phyloP scores from a whole-genome alignment of 2,888 invertebrate species.

The Trissoscelio sp. region DNA sequence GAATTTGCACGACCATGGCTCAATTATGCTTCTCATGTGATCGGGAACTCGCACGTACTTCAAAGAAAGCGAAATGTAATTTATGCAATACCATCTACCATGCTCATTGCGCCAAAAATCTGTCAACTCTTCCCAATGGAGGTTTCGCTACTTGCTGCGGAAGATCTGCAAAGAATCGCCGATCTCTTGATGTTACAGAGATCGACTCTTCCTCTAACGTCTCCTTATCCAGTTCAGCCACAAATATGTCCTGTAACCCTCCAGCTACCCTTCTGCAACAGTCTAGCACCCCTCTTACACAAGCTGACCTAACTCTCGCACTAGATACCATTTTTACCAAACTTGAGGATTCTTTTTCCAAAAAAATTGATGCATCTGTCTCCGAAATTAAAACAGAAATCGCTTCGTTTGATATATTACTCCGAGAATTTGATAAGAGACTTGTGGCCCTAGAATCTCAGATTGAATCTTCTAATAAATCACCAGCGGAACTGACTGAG shows the following conservation, averaged over 20 bases:
- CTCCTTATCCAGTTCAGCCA: background rate
- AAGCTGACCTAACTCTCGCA: background rate
- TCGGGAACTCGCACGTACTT: background rate
- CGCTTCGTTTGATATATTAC: too few relatives aligned
- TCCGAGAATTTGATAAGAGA: background rate
- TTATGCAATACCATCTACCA: background rate
- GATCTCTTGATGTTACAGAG: too few relatives aligned
- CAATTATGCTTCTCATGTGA: background rate
- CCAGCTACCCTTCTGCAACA: too few relatives aligned
- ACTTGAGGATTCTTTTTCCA: too few relatives aligned
- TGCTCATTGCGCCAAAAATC: background rate
- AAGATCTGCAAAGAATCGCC: background rate
- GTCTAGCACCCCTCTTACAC: background rate
- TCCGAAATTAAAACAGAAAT: too few relatives aligned
- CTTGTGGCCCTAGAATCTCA: background rate
- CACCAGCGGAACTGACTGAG: background rate
- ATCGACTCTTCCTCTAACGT: background rate
- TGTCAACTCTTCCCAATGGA: background rate
- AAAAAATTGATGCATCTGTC: too few relatives aligned
- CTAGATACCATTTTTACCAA: background rate
- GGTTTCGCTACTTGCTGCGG: background rate
- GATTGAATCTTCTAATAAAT: background rate
- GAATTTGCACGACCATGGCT: too few relatives aligned
- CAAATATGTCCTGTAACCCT: background rate
- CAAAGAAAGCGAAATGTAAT: background rate